phyloP scores from a whole-genome alignment of 2,888 invertebrate species.

The Ramazzottius varieornatus region DNA sequence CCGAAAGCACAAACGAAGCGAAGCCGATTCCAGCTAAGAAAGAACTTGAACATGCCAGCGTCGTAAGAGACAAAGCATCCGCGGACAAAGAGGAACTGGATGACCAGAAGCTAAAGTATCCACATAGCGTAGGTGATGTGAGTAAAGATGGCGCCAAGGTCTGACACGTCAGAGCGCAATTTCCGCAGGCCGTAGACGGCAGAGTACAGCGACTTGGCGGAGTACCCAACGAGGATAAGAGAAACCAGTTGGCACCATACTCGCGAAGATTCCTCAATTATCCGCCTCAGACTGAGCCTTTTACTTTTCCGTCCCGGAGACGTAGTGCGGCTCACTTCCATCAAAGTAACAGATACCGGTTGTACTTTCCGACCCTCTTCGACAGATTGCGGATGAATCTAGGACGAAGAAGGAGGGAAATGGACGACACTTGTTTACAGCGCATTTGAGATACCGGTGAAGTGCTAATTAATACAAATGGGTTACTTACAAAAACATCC shows the following conservation, averaged over 20 bases:
- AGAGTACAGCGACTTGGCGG: neutral
- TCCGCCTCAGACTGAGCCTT: too few relatives aligned
- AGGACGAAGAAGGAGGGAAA: too few relatives aligned
- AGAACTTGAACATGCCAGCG: neutral
- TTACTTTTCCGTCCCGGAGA: too few relatives aligned
- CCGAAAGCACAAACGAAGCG: neutral
- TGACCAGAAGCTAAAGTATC: neutral
- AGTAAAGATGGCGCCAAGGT: neutral
- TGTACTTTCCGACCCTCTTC: too few relatives aligned
- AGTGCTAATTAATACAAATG: too few relatives aligned
- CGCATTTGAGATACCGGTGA: too few relatives aligned
- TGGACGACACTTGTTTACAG: too few relatives aligned
- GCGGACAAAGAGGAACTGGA: neutral
- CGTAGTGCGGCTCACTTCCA: too few relatives aligned
- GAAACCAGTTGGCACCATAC: neutral
- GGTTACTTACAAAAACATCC: neutral
- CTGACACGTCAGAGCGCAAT: neutral
- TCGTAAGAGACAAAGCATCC: neutral
- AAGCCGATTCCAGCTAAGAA: neutral
- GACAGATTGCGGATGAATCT: too few relatives aligned
- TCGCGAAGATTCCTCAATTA: neutral
- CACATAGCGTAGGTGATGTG: neutral
- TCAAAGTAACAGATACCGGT: too few relatives aligned
- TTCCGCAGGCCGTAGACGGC: neutral
- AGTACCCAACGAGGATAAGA: neutral